Evolutionary conservation across 2,113 vertebrate species (phyloP).

Genomic region (Melanocharis versteri): DNA sequence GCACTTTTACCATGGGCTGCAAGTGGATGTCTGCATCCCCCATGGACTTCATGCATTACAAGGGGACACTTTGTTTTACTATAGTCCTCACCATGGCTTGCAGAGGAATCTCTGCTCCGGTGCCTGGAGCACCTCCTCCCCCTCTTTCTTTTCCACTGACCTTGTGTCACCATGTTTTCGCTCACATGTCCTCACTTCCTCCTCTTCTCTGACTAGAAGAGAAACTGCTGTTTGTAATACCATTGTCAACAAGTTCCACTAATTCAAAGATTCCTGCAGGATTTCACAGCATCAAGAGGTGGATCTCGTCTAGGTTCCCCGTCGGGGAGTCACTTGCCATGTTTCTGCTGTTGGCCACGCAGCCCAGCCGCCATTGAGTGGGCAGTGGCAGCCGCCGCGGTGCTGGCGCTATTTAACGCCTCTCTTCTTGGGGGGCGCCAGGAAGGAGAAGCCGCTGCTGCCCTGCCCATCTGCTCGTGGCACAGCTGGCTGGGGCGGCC

Average conservation of each 20-base stretch:
- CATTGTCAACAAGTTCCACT: not conserved
- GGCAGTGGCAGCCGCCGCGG: too few species aligned
- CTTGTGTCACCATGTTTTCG: not conserved
- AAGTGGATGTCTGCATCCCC: not conserved
- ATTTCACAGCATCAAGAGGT: fast-evolving
- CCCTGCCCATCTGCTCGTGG: not conserved
- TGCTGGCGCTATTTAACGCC: fast-evolving
- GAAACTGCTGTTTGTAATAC: not conserved
- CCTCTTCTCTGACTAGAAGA: not conserved
- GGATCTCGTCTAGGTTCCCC: fast-evolving
- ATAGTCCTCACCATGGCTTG: fast-evolving
- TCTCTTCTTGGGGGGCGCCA: not conserved
- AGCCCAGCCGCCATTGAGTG: fast-evolving
- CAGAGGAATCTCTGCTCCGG: not conserved
- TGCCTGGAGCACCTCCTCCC: not conserved
- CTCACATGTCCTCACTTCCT: not conserved
- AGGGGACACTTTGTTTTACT: not conserved
- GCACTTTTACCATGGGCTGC: not conserved
- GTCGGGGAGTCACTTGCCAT: fast-evolving
- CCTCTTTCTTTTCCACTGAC: too few species aligned
- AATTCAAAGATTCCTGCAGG: not conserved
- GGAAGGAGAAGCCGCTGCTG: not conserved
- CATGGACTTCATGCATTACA: too few species aligned
- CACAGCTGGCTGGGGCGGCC: not conserved
- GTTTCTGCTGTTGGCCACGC: not conserved